Percentiles rank a stretch among this genome's conserved stretches.
Conservation (phyloP, 1,140 invertebrate genomes). For the Halesus radiatus region DNA sequence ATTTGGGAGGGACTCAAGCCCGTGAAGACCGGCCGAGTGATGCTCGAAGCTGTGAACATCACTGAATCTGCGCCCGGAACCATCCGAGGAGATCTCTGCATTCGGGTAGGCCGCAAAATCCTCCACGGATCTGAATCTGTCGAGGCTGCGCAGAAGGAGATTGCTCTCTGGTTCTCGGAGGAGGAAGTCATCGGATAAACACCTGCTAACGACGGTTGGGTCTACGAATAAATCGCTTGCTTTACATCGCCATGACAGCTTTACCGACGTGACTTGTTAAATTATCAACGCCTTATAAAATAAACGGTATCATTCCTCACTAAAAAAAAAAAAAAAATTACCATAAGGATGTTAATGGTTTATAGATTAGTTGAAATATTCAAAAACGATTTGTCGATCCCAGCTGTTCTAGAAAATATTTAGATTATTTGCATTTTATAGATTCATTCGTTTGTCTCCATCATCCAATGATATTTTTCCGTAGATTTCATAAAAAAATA, state of each 20-base stretch:
- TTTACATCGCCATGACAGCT: background rate
- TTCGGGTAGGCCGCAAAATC: slow-evolving; percentile 96
- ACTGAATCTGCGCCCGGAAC: slow-evolving; percentile 90
- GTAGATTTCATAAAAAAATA: too few relatives aligned
- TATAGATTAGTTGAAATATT: too few relatives aligned
- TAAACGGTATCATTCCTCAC: slow-evolving; percentile 36
- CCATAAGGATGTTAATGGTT: too few relatives aligned
- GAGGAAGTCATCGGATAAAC: slow-evolving; percentile 90
- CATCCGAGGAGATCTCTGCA: slow-evolving; percentile 95
- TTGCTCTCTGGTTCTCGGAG: slow-evolving; percentile 94
- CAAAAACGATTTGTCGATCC: too few relatives aligned
- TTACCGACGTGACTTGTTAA: background rate
- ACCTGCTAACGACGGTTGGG: slow-evolving; percentile 84
- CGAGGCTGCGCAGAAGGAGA: slow-evolving; percentile 96
- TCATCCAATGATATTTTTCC: too few relatives aligned
- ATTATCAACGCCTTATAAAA: slow-evolving; percentile 30
- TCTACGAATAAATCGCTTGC: slow-evolving; percentile 81
- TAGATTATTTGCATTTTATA: too few relatives aligned
- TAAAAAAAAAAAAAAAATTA: too few relatives aligned
- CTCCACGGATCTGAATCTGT: slow-evolving; percentile 96
- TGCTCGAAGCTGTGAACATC: slow-evolving; percentile 97
- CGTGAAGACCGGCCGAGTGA: slow-evolving; percentile 94
- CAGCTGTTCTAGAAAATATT: too few relatives aligned
- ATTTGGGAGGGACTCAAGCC: slow-evolving; percentile 97
- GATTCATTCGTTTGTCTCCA: too few relatives aligned